Evolutionary conservation across 1,140 invertebrate species (phyloP).

Genomic region (Thaumatotibia leucotreta): DNA sequence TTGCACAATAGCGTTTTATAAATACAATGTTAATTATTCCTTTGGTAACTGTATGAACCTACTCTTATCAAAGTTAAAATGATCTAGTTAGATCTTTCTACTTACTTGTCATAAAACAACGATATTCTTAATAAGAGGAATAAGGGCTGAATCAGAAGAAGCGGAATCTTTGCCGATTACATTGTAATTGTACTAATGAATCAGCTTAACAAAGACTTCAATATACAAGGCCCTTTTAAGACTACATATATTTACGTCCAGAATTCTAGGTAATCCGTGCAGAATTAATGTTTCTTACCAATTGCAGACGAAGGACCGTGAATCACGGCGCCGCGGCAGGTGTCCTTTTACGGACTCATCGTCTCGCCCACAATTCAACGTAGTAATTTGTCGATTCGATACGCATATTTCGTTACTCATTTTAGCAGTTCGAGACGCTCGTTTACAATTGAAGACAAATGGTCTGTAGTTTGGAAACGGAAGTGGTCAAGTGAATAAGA

Average conservation of each 20-base stretch:
- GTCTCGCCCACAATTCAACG: constrained; percentile 11
- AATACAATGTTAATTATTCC: too few species aligned
- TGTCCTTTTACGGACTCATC: constrained; percentile 11
- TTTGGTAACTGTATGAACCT: too few species aligned
- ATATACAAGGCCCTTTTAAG: neutral
- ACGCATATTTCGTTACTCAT: constrained; percentile 12
- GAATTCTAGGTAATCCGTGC: neutral
- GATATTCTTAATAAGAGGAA: too few species aligned
- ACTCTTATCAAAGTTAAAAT: too few species aligned
- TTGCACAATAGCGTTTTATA: too few species aligned
- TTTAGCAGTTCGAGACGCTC: constrained; percentile 3
- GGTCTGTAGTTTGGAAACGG: neutral
- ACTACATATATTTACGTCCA: neutral
- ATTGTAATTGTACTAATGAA: neutral
- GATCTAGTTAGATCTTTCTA: too few species aligned
- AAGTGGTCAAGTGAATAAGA: constrained; percentile 12
- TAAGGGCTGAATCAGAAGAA: neutral
- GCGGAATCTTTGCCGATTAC: neutral
- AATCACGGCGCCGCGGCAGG: constrained; percentile 9
- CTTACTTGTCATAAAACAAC: neutral
- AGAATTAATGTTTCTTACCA: neutral
- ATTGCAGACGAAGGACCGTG: neutral
- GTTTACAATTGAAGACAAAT: constrained; percentile 9
- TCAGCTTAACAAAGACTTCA: neutral
- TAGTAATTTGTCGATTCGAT: constrained; percentile 7